A percentile compares a stretch with the other conserved stretches of the same genome.
These are phyloP conservation scores for Hofmannophila pseudospretella DNA, from an alignment of 2,888 invertebrate species.

Conservation along the genomic window DNA sequence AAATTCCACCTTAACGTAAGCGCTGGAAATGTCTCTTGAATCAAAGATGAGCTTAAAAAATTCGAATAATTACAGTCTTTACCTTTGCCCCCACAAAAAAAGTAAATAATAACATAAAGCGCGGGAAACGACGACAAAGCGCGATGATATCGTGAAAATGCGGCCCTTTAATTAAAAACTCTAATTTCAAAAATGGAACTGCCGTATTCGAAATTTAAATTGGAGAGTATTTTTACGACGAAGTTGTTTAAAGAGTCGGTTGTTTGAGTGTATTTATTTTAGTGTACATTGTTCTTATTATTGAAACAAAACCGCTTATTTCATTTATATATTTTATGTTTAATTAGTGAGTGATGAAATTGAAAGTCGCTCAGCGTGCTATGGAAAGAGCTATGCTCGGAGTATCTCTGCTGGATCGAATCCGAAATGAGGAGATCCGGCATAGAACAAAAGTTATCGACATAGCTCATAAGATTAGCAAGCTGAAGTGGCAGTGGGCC, in stretches of 20 bases:
- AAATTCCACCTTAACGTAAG: not conserved
- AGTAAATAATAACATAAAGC: conserved; percentile 20
- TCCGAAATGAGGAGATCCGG: too few species aligned
- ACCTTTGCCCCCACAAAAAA: conserved; percentile 18
- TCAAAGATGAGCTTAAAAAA: conserved; percentile 7
- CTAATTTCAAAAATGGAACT: conserved; percentile 32
- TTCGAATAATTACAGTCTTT: conserved; percentile 12
- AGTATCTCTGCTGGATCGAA: too few species aligned
- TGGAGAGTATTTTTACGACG: conserved; percentile 1
- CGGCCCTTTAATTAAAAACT: conserved; percentile 36
- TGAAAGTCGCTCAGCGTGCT: too few species aligned
- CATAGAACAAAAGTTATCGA: too few species aligned
- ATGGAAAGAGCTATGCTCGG: too few species aligned
- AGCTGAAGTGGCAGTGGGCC: too few species aligned
- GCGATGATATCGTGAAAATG: conserved; percentile 28
- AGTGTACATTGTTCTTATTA: too few species aligned
- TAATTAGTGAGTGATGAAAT: too few species aligned
- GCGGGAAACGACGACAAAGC: conserved; percentile 28
- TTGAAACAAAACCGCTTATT: too few species aligned
- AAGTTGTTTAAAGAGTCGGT: conserved; percentile 1
- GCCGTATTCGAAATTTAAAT: conserved; percentile 16
- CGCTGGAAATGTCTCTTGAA: conserved; percentile 1
- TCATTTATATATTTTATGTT: too few species aligned
- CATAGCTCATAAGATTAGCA: too few species aligned
- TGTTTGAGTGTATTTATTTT: not conserved